A percentile compares a stretch with the other conserved stretches of the same genome.
phyloP scores from a whole-genome alignment of 2,888 invertebrate species.

The Formica aserva region DNA sequence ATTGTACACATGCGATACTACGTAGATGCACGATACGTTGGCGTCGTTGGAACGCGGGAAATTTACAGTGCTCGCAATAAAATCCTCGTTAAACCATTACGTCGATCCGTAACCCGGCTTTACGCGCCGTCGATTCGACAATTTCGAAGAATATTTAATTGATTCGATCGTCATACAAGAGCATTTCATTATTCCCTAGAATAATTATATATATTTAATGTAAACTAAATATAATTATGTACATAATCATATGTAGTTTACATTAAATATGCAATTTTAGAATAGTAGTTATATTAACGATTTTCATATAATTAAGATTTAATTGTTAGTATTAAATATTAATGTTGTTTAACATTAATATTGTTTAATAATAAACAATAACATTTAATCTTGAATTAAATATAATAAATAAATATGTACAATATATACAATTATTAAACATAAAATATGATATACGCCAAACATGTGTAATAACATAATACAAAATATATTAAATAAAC shows the following conservation, averaged over 20 bases:
- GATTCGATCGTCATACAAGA: not conserved
- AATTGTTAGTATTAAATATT: not conserved
- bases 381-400: not conserved
- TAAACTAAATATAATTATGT: not conserved
- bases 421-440: not conserved
- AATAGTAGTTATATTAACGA: not conserved
- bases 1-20: conserved; percentile 27
- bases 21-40: not conserved
- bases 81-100: conserved; percentile 63
- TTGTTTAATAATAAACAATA: not conserved
- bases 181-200: not conserved
- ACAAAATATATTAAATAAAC: not conserved
- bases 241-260: not conserved
- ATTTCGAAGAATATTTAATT: conserved; percentile 16
- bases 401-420: not conserved
- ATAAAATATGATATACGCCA: not conserved
- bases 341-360: not conserved
- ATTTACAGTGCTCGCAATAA: conserved; percentile 63
- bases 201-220: not conserved
- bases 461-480: not conserved
- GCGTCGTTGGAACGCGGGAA: conserved; percentile 41
- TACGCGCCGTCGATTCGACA: conserved; percentile 11
- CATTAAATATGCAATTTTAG: not conserved
- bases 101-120: conserved; percentile 35
- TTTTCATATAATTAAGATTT: not conserved